Evolutionary conservation across 2,113 vertebrate genomes (phyloP), one percentile per base, ranked within the genome.

Genomic region (Podilymbus podiceps): DNA sequence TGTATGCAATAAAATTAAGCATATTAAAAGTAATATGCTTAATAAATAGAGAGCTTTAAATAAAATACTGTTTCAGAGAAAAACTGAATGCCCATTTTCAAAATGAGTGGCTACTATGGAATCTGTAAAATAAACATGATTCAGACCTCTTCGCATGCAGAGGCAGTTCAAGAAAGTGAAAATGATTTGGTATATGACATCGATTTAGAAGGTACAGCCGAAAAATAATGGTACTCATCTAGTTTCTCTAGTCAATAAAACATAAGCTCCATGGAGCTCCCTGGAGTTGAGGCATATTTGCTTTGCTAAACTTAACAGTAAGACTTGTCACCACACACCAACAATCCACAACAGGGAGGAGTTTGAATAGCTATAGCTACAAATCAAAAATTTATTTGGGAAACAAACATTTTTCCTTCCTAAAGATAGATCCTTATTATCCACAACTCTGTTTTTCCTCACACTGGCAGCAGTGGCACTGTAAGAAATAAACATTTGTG

Each of bases 361-460:
- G 23, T 93, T n/a, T 80, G 68, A 79, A 87, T 46, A 74, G 56
- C 30, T 89, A 60, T 56, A 73, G 35, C 22, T 81, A 78, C 13
- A 88, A 95, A 88, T 73, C 5, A 92, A 91, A 96, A 63, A 85
- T 64, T 38, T 78, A 87, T 64, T 72, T 83, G 42, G 67, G n/a
- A 79, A 80, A 82, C 31, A 78, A 85, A 50, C 50, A 62, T 50
- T 60, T 89, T 83, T 84, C 33, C 27, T 68, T 69, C 49, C 5
- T 90, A 44, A 91, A 80, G 24, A 42, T 18, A 75, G 67, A 55
- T 66, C 11, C 53, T 73, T 76, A 47, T 58, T 31, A 77, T 55
- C n/a, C 11, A 46, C 22, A 68, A 25, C 33, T 38, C 46, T 77
- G 11, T 30, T 96, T 88, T 89, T 85, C 25, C 12, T 78, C 44